phyloP scores from a whole-genome alignment of 37 sponge, comb jelly and placozoan genomes.

The Diacarnus erythraeanus region DNA sequence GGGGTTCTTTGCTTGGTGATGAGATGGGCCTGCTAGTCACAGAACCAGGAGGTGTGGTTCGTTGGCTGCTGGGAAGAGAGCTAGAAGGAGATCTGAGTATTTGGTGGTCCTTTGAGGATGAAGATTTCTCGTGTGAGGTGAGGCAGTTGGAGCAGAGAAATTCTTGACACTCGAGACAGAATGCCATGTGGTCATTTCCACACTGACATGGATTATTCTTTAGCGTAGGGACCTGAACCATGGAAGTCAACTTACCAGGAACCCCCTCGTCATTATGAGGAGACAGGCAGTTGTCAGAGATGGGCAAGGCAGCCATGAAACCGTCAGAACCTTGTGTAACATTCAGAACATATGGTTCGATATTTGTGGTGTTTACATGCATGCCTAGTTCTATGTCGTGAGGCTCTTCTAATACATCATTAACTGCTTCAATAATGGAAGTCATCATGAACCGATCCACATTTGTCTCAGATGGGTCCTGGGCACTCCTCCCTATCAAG shows the following conservation, averaged over 20 bases:
- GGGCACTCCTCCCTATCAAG: background rate
- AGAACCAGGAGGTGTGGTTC: background rate
- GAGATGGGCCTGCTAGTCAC: background rate
- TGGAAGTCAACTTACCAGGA: background rate
- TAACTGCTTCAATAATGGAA: slow-evolving; percentile 29
- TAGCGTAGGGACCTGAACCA: background rate
- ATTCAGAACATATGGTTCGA: background rate
- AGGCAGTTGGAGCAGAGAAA: slow-evolving; percentile 46
- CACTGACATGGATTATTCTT: background rate
- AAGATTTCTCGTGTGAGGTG: slow-evolving; percentile 14
- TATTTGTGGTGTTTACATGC: background rate
- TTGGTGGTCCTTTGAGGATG: slow-evolving; percentile 15
- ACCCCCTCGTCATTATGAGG: background rate
- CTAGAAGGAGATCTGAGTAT: slow-evolving; percentile 13
- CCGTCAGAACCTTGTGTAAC: background rate
- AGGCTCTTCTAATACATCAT: slow-evolving; percentile 23
- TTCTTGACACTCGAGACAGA: slow-evolving; percentile 56
- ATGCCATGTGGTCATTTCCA: slow-evolving; percentile 7
- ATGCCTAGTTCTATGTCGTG: background rate
- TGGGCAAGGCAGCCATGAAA: background rate
- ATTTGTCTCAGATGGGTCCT: background rate
- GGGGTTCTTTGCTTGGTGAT: slow-evolving; percentile 5
- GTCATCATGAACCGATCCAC: slow-evolving; percentile 42
- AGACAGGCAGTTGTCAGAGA: background rate
- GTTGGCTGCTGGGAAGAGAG: slow-evolving; percentile 1